Base-by-base conservation (phyloP, 2,888 invertebrate species). In the Hirtodrosophila cameraria region DNA sequence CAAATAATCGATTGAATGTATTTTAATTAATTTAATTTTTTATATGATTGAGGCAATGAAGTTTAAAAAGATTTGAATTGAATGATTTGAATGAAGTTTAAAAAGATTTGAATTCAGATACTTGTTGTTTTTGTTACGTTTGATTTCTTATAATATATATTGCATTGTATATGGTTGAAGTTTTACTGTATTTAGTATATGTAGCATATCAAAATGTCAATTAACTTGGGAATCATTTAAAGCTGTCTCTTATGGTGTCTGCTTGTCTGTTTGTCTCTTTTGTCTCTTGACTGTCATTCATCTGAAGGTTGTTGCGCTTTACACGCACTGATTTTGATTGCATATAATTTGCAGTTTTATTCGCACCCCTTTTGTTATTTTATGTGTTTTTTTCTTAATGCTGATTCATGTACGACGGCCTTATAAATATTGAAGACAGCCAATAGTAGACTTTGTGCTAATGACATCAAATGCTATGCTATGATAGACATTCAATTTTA, bases 281-380 rank as follows among this genome's bases (percentile, higher is more conserved):
- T 20, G 7, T 35, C 27, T n/a, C n/a, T 33, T 41, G 60, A 16
- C 36, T 6, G 27, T 35, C 27, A 7, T 46, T 58, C 35, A 53
- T 38, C 43, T 71, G 71, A 74, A 74, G 71, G 73, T 74, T 63
- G 36, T 70, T 70, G 57, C 59, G 61, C 72, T 68, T 54, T 57
- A 57, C 64, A 75, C 68, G 68, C 71, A 72, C 53, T 49, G 28
- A 31, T 41, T 66, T 62, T 38, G 38, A 69, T 54, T 65, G 57
- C 69, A 65, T 54, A 60, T 31, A 68, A 73, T 72, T 73, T 54
- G 59, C 59, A 63, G 35, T 46, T 52, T 53, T 27, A 31, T 12
- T 43, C 9, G 38, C 25, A 23, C 8, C 28, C 12, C 8, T 42
- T 8, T 7, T 16, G 20, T 2, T 59, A n/a, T 48, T 31, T 23